These are phyloP conservation scores for Eleutherodactylus coqui DNA, from an alignment of 2,797 vertebrate genomes.

Conservation along the genomic window DNA sequence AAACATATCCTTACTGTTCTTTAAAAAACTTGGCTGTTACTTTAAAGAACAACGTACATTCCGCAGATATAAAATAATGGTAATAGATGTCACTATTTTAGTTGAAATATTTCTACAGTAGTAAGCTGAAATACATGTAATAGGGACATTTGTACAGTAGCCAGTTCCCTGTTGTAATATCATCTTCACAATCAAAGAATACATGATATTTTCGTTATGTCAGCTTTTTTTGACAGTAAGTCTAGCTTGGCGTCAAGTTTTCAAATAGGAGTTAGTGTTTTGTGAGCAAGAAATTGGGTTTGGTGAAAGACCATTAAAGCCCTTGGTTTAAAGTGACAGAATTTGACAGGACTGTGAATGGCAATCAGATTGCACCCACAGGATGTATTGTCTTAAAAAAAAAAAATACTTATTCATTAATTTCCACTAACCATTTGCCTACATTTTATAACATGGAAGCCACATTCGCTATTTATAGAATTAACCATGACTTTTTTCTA, in stretches of 20 bases:
- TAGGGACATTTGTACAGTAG: not conserved
- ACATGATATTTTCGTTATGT: not conserved
- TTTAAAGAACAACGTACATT: too few relatives aligned
- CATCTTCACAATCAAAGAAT: not conserved
- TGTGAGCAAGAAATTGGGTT: not conserved
- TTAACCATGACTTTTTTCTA: not conserved
- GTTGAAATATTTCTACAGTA: not conserved
- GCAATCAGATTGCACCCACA: not conserved
- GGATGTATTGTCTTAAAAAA: not conserved
- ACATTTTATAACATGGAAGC: not conserved
- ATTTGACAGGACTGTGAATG: constrained; percentile 4
- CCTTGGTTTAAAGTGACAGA: not conserved
- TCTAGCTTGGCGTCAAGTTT: not conserved
- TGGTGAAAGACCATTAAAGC: not conserved
- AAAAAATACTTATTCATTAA: not conserved
- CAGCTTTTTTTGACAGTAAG: constrained; percentile 30
- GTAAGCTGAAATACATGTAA: not conserved
- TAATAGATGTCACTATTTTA: not conserved
- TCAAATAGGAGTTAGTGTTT: not conserved
- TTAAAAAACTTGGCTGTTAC: too few relatives aligned
- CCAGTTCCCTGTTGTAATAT: not conserved
- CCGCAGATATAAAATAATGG: not conserved
- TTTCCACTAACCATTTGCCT: not conserved
- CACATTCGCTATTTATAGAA: not conserved
- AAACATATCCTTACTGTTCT: too few relatives aligned